Evolutionary conservation across 1,140 invertebrate species (phyloP), one percentile per base, ranked within the genome.

Genomic region (Zaprionus kolodkinae): DNA sequence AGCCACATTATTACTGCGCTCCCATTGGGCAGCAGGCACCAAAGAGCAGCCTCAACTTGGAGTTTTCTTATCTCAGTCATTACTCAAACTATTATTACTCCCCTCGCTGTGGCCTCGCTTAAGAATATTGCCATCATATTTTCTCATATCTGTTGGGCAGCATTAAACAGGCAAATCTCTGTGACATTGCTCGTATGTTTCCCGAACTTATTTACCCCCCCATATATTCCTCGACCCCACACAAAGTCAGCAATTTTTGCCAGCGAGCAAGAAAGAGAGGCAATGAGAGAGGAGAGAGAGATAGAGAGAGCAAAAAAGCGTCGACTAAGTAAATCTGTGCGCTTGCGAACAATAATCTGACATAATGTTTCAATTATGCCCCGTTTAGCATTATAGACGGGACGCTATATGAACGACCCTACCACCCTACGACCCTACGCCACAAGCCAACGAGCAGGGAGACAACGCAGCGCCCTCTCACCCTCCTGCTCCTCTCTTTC

Each of bases 281-380:
- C 15, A 38, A 30, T 33, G 2, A 64, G 13, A 10, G 25, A 33
- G 25, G 11, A 45, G 15, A 25, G 62, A 43, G 60, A 50, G 30
- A 60, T 27, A 36, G 17, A 60, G 36, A 33, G 21, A 38, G 43
- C 13, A 48, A 81, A 38, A 83, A 86, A 86, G 65, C 57, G 78
- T 81, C 84, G 67, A 80, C 84, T 88, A 88, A 83, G 84, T 87
- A 88, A 87, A 87, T 87, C 84, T 87, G 61, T 50, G 38, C 79
- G 79, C 72, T 83, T 88, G 84, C 84, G 78, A 89, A 85, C 81
- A 89, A 89, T 89, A 89, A 89, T 89, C 85, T 89, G 85, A 89
- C 85, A 89, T 89, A 89, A 89, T 89, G 80, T 89, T 89, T 89
- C 85, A 89, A 89, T 89, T 89, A 89, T 89, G 85, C 85, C 72